These are phyloP conservation scores for Arenaria interpres DNA, from an alignment of 2,113 vertebrate species.

Conservation along the genomic window DNA sequence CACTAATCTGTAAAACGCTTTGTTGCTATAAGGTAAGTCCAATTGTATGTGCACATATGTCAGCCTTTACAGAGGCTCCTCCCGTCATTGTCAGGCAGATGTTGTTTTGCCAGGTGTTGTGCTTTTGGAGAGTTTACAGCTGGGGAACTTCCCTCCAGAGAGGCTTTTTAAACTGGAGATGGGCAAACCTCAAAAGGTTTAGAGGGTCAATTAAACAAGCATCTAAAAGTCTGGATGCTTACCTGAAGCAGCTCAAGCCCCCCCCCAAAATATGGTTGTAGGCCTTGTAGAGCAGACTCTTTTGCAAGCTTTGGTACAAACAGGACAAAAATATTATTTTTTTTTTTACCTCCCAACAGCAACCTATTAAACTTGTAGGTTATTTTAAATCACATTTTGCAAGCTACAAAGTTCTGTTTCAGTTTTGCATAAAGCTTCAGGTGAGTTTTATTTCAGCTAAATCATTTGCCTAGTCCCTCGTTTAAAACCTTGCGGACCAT, in stretches of 20 bases:
- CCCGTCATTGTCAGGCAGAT: slow-evolving; percentile 49
- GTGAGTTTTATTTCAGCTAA: neutral
- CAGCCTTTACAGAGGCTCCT: slow-evolving; percentile 31
- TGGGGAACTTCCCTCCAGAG: neutral
- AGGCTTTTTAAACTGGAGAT: slow-evolving; percentile 39
- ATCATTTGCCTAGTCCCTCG: neutral
- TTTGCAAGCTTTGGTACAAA: neutral
- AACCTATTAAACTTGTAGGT: neutral
- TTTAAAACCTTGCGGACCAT: neutral
- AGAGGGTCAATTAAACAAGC: neutral
- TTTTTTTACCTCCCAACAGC: neutral
- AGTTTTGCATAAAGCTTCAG: neutral
- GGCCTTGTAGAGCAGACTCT: neutral
- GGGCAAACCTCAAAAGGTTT: slow-evolving; percentile 1
- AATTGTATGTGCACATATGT: slow-evolving; percentile 20
- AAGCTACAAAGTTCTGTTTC: neutral
- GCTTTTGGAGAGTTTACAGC: slow-evolving; percentile 27
- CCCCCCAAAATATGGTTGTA: neutral
- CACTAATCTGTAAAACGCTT: slow-evolving; percentile 15
- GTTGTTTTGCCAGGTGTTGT: slow-evolving; percentile 60
- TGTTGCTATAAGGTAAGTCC: slow-evolving; percentile 7
- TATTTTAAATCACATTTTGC: neutral
- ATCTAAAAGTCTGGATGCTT: neutral
- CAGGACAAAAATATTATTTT: neutral
- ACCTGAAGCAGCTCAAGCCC: neutral